A percentile compares a stretch with the other conserved stretches of the same genome.
phyloP scores from a whole-genome alignment of 2,113 vertebrate genomes.

The Aphyosemion australe region DNA sequence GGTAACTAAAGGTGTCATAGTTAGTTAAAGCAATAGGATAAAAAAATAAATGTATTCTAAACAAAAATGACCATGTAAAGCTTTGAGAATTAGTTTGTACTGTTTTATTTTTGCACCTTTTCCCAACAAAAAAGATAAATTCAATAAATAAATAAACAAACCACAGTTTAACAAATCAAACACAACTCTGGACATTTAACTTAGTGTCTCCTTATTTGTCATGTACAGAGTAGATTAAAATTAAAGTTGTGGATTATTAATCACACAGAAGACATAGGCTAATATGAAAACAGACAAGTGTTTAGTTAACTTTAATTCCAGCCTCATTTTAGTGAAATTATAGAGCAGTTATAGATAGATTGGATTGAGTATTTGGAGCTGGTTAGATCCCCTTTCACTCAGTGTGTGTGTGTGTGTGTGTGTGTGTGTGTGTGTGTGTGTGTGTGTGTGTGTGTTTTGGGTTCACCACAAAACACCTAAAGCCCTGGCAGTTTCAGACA shows the following conservation, averaged over 20 bases:
- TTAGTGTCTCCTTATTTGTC: neutral
- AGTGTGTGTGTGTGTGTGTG: conserved; percentile 1
- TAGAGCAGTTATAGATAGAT: neutral
- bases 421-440: conserved; percentile 4
- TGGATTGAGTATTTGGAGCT: conserved; percentile 25
- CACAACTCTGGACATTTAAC: too few relatives aligned
- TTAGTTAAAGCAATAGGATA: too few relatives aligned
- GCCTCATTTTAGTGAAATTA: neutral
- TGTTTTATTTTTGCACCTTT: too few relatives aligned
- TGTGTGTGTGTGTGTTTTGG: conserved; percentile 1
- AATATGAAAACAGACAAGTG: conserved; percentile 8
- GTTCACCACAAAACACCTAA: conserved; percentile 28
- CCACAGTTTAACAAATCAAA: too few relatives aligned
- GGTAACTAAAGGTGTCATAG: too few relatives aligned
- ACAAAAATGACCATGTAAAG: too few relatives aligned
- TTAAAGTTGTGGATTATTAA: neutral
- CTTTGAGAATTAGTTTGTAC: too few relatives aligned
- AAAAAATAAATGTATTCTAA: too few relatives aligned
- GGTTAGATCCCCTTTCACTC: conserved; percentile 20
- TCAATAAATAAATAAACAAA: too few relatives aligned
- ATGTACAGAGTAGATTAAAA: neutral
- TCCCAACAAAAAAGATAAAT: too few relatives aligned
- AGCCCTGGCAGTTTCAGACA: conserved; percentile 58
- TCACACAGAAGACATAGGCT: neutral
- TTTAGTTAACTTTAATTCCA: neutral